A percentile compares a stretch with the other conserved stretches of the same genome.
Evolutionary conservation across 1,140 invertebrate species (phyloP).

Genomic region (Phthorimaea operculella): DNA sequence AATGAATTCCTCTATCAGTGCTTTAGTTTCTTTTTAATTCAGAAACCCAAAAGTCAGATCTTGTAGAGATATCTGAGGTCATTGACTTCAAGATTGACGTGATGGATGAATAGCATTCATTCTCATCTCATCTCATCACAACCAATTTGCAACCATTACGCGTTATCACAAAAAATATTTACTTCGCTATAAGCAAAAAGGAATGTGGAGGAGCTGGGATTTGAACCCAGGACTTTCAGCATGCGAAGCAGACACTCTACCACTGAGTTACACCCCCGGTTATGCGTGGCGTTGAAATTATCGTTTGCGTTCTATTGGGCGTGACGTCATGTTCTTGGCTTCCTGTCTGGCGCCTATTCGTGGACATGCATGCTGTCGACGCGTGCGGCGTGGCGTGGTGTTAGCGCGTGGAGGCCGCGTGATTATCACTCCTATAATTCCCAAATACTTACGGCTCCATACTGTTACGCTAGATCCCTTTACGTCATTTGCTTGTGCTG

Average conservation of each 20-base stretch:
- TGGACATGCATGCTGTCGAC: background rate
- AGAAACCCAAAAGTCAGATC: no score
- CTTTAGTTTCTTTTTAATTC: no score
- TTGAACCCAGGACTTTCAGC: slow-evolving; percentile 77
- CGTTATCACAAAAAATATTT: no score
- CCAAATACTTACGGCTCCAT: no score
- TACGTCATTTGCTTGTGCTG: no score
- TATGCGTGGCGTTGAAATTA: slow-evolving; percentile 1
- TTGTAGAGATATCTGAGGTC: no score
- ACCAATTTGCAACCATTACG: no score
- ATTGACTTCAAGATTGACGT: no score
- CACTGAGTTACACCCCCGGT: slow-evolving; percentile 55
- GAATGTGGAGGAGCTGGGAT: slow-evolving; percentile 62
- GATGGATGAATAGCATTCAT: no score
- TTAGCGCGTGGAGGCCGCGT: background rate
- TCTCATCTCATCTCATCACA: no score
- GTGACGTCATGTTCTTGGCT: background rate
- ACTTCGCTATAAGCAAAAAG: background rate
- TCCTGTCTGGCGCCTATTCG: background rate
- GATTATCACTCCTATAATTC: background rate
- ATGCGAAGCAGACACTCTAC: slow-evolving; percentile 78
- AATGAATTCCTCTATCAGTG: no score
- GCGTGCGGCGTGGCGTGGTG: background rate
- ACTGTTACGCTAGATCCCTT: no score
- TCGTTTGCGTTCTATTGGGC: background rate